Evolutionary conservation across 2,888 invertebrate species (phyloP).

Genomic region (Dicranocentrus wangi): DNA sequence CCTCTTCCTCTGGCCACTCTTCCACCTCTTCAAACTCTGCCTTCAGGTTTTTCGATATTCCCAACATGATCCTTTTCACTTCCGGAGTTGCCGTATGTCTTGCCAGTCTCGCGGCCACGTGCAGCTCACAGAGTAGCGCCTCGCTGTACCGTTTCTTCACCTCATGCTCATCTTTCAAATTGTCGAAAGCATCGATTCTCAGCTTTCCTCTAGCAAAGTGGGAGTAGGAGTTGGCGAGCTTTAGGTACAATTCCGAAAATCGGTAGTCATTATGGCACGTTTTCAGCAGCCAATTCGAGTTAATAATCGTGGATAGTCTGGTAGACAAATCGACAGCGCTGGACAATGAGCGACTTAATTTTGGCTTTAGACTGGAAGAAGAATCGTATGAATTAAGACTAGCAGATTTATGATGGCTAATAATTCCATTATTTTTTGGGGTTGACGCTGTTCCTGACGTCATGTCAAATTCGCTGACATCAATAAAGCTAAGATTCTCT

Average conservation of each 20-base stretch:
- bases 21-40: slow-evolving; percentile 71
- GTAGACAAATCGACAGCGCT: slow-evolving; percentile 66
- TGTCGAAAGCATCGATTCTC: slow-evolving; percentile 71
- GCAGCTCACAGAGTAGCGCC: slow-evolving; percentile 72
- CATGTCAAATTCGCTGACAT: slow-evolving; percentile 65
- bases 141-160: slow-evolving; percentile 71
- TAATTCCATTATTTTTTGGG: slow-evolving; percentile 28
- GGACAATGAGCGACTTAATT: slow-evolving; percentile 48
- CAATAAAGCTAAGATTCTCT: slow-evolving; percentile 72
- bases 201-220: slow-evolving; percentile 71
- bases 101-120: slow-evolving; percentile 72
- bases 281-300: slow-evolving; percentile 71
- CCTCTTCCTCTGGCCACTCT: slow-evolving; percentile 70
- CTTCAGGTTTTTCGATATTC: slow-evolving; percentile 70
- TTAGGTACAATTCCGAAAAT: slow-evolving; percentile 70
- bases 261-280: slow-evolving; percentile 71
- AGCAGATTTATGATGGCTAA: background rate
- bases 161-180: slow-evolving; percentile 69
- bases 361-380: slow-evolving; percentile 19
- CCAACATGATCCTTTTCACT: slow-evolving; percentile 71
- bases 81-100: slow-evolving; percentile 71
- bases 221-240: slow-evolving; percentile 71
- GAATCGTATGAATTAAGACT: slow-evolving; percentile 31
- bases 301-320: slow-evolving; percentile 70
- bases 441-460: slow-evolving; percentile 12